phyloP scores from a whole-genome alignment of 2,888 invertebrate genomes.

The Apeira syringaria region DNA sequence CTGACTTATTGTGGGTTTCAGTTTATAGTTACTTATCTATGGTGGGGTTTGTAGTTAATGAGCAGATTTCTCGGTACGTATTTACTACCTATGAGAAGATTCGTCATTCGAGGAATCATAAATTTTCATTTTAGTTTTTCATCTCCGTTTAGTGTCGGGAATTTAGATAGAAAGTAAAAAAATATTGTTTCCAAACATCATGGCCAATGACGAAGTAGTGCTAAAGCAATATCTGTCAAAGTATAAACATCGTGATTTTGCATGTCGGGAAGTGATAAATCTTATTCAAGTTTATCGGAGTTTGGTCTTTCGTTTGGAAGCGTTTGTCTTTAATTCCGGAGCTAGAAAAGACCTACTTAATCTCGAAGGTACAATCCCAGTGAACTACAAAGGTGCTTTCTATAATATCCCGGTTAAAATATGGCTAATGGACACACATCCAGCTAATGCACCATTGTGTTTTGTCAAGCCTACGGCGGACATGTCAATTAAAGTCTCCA shows the following conservation, averaged over 20 bases:
- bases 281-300: slow-evolving; percentile 72
- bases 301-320: slow-evolving; percentile 71
- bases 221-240: slow-evolving; percentile 69
- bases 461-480: slow-evolving; percentile 96
- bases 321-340: slow-evolving; percentile 94
- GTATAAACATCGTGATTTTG: slow-evolving; percentile 74
- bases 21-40: no score
- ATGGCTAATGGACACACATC: slow-evolving; percentile 98
- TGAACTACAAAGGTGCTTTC: slow-evolving; percentile 92
- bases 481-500: slow-evolving; percentile 97
- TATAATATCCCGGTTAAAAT: slow-evolving; percentile 99
- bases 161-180: no score
- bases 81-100: no score
- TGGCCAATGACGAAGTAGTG: slow-evolving; percentile 72
- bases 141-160: no score
- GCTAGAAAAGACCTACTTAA: slow-evolving; percentile 90
- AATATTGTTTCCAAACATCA: no score
- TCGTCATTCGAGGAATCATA: no score
- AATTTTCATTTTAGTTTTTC: no score
- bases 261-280: slow-evolving; percentile 71
- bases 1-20: no score
- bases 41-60: no score
- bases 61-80: no score
- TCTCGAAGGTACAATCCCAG: slow-evolving; percentile 96
- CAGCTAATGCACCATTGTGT: slow-evolving; percentile 97